Evolutionary conservation across 2,113 vertebrate species (phyloP).

Genomic region (Ctenodactylus gundi): DNA sequence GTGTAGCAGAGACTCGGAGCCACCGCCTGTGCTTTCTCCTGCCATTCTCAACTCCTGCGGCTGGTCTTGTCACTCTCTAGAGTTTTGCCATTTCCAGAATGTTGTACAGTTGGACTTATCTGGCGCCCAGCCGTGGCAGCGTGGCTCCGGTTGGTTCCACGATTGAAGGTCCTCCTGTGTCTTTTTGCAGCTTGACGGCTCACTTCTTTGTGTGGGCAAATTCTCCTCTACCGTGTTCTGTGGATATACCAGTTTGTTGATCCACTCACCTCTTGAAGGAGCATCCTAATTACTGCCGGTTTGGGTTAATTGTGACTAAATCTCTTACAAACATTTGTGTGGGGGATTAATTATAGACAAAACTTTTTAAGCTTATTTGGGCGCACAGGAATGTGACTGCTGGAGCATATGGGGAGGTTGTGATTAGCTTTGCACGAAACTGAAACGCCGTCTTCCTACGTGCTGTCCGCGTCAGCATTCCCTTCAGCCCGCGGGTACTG

Average conservation of each 20-base stretch:
- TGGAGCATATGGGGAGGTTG: neutral
- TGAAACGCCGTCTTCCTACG: neutral
- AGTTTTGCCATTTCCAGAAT: conserved; percentile 38
- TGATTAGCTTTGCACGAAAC: conserved; percentile 10
- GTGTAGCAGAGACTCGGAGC: neutral
- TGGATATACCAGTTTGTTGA: neutral
- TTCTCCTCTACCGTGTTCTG: neutral
- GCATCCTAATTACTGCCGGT: conserved; percentile 9
- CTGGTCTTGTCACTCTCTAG: neutral
- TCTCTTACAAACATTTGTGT: neutral
- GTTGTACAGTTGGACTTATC: neutral
- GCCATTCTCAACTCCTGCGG: neutral
- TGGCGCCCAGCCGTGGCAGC: neutral
- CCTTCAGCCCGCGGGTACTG: no score
- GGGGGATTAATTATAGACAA: neutral
- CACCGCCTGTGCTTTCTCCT: neutral
- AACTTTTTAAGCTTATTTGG: neutral
- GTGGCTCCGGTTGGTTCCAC: neutral
- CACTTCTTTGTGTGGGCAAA: conserved; percentile 33
- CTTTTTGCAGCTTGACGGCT: neutral
- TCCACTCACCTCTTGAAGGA: neutral
- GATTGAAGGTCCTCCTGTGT: neutral
- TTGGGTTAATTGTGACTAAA: conserved; percentile 30
- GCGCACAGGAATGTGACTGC: neutral
- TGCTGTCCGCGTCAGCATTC: neutral